phyloP scores from a whole-genome alignment of 2,113 vertebrate genomes.

The Pogona vitticeps region DNA sequence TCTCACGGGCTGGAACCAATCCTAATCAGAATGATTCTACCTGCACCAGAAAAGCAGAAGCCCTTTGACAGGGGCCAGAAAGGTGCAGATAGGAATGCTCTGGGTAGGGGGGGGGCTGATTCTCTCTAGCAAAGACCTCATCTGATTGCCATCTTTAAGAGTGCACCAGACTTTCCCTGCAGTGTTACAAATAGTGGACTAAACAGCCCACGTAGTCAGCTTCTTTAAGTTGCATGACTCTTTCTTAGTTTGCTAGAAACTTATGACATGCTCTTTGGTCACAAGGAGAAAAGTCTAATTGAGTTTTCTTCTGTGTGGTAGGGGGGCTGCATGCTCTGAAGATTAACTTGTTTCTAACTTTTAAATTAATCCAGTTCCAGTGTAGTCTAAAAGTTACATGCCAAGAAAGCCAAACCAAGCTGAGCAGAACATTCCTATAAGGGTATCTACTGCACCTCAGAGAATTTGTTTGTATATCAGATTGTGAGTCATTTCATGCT shows the following conservation, averaged over 20 bases:
- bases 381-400: constrained; percentile 53
- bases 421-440: constrained; percentile 62
- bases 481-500: constrained; percentile 60
- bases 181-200: too few species aligned
- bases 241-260: constrained; percentile 50
- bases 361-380: constrained; percentile 54
- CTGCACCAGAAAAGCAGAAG: too few species aligned
- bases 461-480: constrained; percentile 66
- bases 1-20: too few species aligned
- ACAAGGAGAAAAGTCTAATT: constrained; percentile 62
- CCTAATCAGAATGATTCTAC: too few species aligned
- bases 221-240: constrained; percentile 35
- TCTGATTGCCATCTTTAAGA: too few species aligned
- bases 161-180: too few species aligned
- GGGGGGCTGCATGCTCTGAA: constrained; percentile 46
- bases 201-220: too few species aligned
- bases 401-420: constrained; percentile 50
- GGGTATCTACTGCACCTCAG: constrained; percentile 46
- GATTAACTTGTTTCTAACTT: constrained; percentile 51
- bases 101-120: too few species aligned
- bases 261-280: constrained; percentile 51
- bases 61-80: too few species aligned
- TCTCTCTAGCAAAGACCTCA: too few species aligned
- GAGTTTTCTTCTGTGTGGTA: constrained; percentile 43
- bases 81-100: too few species aligned